phyloP scores from a whole-genome alignment of 1,140 invertebrate genomes.

The Drosophila prosaltans region DNA sequence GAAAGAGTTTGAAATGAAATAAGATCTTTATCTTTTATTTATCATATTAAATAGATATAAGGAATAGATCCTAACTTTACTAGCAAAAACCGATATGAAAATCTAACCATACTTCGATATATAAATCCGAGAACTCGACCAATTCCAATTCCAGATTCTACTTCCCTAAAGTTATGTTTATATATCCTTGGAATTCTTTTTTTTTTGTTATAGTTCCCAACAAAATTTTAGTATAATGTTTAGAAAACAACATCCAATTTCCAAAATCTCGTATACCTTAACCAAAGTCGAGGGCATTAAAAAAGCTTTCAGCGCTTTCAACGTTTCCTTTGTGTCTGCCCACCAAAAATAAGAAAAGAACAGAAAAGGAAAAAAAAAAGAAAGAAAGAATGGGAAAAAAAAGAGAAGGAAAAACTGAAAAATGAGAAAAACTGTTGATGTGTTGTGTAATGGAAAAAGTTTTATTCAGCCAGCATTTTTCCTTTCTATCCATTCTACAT shows the following conservation, averaged over 20 bases:
- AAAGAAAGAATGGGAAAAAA: constrained; percentile 32
- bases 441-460: constrained; percentile 81
- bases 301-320: constrained; percentile 78
- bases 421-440: constrained; percentile 73
- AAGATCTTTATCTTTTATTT: too few relatives aligned
- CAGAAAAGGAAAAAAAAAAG: constrained; percentile 25
- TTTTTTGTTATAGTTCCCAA: too few relatives aligned
- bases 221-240: too few relatives aligned
- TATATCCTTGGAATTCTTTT: too few relatives aligned
- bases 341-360: constrained; percentile 51
- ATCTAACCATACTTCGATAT: too few relatives aligned
- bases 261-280: constrained; percentile 62
- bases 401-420: constrained; percentile 50
- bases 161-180: too few relatives aligned
- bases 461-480: constrained; percentile 74
- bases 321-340: constrained; percentile 73
- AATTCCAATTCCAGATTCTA: too few relatives aligned
- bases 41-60: too few relatives aligned
- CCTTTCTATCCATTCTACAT: constrained; percentile 74
- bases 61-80: too few relatives aligned
- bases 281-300: constrained; percentile 51
- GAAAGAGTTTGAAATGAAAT: too few relatives aligned
- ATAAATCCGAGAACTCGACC: too few relatives aligned
- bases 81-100: too few relatives aligned
- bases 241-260: constrained; percentile 28